phyloP scores from a whole-genome alignment of 2,888 invertebrate genomes.

The Agrypnus murinus region DNA sequence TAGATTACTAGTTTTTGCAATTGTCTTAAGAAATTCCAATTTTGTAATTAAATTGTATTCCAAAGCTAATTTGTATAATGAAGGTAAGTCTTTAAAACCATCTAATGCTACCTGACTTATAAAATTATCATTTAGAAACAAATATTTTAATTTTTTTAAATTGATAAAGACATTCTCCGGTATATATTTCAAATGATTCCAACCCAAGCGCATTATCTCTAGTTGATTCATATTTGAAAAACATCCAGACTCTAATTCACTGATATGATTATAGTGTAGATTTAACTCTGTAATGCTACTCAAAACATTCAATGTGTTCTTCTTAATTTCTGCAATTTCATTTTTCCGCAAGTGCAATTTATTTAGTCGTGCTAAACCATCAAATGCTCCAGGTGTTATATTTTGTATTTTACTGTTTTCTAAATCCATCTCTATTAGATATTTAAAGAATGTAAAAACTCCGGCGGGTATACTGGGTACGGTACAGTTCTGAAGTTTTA shows the following conservation, averaged over 20 bases:
- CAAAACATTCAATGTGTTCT: too few species aligned
- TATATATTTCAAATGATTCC: not conserved
- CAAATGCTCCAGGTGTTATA: not conserved
- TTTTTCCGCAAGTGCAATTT: not conserved
- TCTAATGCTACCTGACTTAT: too few species aligned
- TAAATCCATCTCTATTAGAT: not conserved
- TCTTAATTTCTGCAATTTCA: not conserved
- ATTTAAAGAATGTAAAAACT: not conserved
- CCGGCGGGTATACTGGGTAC: not conserved
- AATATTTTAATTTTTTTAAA: too few species aligned
- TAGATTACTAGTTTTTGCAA: too few species aligned
- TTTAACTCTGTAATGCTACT: not conserved
- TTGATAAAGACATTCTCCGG: not conserved
- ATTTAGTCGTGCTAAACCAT: not conserved
- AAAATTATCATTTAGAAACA: too few species aligned
- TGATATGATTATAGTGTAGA: not conserved
- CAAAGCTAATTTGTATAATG: too few species aligned
- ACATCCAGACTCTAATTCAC: not conserved
- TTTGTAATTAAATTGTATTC: too few species aligned
- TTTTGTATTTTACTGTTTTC: not conserved
- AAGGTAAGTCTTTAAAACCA: too few species aligned
- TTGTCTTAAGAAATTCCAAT: too few species aligned
- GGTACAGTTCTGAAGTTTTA: not conserved
- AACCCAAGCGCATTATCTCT: not conserved
- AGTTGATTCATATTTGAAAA: not conserved